These are phyloP conservation scores for Congeria kusceri DNA, from an alignment of 2,888 invertebrate species.

Conservation along the genomic window DNA sequence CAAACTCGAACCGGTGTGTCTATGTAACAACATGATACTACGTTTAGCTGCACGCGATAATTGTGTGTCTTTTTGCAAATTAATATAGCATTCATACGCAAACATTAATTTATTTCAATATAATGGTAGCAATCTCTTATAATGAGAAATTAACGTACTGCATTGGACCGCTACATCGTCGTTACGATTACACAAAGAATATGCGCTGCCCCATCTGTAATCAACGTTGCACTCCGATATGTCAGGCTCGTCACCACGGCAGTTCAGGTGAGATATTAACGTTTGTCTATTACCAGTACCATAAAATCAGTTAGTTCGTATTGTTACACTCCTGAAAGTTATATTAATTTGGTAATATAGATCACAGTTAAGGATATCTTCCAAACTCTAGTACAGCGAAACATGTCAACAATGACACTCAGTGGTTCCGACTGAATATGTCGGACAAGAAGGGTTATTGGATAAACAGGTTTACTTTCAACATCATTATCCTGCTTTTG, in stretches of 20 bases:
- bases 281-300: constrained; percentile 12
- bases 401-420: too few relatives aligned
- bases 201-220: constrained; percentile 22
- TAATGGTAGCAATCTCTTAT: not conserved
- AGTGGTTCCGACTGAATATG: too few relatives aligned
- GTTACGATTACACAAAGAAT: constrained; percentile 24
- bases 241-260: constrained; percentile 29
- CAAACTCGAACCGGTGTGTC: constrained; percentile 35
- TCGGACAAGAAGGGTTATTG: too few relatives aligned
- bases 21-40: constrained; percentile 9
- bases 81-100: too few relatives aligned
- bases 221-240: constrained; percentile 27
- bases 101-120: not conserved
- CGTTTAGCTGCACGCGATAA: too few relatives aligned
- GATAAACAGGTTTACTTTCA: too few relatives aligned
- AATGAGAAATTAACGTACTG: constrained; percentile 9
- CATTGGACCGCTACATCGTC: constrained; percentile 30
- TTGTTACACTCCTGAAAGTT: constrained; percentile 10
- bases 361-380: too few relatives aligned
- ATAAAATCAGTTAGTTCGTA: constrained; percentile 11
- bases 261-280: constrained; percentile 19
- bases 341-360: not conserved
- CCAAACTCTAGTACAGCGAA: too few relatives aligned
- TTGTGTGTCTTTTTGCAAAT: too few relatives aligned
- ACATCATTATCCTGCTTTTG: too few relatives aligned